These are phyloP conservation scores for Psophia crepitans DNA, from an alignment of 2,113 vertebrate species.

Conservation along the genomic window DNA sequence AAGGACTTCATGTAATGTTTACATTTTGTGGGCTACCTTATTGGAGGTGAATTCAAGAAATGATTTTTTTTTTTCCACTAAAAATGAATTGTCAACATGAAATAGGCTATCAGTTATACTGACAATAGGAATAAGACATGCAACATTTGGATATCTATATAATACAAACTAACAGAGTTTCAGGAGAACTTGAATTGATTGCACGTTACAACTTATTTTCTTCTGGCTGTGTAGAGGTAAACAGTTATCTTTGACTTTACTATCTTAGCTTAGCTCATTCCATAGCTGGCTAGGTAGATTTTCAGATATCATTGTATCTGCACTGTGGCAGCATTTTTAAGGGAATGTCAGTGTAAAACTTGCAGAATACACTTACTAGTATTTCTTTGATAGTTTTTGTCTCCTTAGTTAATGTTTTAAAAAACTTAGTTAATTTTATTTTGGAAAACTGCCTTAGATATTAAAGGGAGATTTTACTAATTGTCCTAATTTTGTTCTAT, in stretches of 20 bases:
- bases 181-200: neutral
- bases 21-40: neutral
- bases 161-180: neutral
- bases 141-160: neutral
- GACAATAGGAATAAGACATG: neutral
- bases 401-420: neutral
- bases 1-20: neutral
- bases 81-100: neutral
- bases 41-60: neutral
- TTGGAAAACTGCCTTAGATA: neutral
- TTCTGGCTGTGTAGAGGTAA: neutral
- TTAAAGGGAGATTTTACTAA: neutral
- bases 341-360: neutral
- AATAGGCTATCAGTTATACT: neutral
- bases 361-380: neutral
- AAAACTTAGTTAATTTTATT: neutral
- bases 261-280: neutral
- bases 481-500: neutral
- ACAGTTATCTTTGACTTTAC: neutral
- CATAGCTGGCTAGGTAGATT: neutral
- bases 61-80: neutral
- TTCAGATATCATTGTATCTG: neutral
- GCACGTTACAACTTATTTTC: neutral
- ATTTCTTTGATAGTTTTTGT: neutral
- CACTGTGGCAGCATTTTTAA: neutral